Conservation (phyloP, 2,113 vertebrate species). For the Pomatostomus ruficeps region DNA sequence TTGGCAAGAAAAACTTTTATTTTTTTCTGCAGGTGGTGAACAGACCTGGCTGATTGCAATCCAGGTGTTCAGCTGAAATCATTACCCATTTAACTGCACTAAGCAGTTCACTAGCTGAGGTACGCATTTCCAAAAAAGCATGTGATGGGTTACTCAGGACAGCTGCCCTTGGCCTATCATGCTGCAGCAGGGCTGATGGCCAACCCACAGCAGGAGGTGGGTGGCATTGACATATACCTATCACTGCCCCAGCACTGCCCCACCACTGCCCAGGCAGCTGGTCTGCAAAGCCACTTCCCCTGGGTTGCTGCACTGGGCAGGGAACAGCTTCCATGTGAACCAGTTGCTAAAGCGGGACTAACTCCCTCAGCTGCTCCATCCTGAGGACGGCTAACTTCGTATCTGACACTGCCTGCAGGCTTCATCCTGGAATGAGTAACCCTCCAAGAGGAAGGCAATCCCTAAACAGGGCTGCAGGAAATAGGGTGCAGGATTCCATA, state of each 20-base stretch:
- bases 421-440: background rate
- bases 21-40: background rate
- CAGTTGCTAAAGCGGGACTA: background rate
- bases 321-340: background rate
- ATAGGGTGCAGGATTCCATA: background rate
- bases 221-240: background rate
- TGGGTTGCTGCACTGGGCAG: background rate
- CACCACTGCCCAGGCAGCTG: background rate
- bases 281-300: background rate
- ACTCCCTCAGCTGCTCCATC: background rate
- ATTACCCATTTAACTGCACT: background rate
- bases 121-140: background rate
- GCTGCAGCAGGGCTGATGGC: background rate
- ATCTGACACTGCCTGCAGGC: background rate
- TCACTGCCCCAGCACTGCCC: background rate
- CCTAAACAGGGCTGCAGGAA: background rate
- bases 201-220: fast-evolving
- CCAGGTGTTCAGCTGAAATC: background rate
- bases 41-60: background rate
- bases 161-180: background rate
- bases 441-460: background rate
- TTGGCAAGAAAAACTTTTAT: background rate
- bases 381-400: background rate
- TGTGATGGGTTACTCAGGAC: background rate
- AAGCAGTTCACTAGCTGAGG: background rate